These are phyloP conservation scores for Eupithecia pulchellata DNA, from an alignment of 2,888 invertebrate species.

Conservation along the genomic window DNA sequence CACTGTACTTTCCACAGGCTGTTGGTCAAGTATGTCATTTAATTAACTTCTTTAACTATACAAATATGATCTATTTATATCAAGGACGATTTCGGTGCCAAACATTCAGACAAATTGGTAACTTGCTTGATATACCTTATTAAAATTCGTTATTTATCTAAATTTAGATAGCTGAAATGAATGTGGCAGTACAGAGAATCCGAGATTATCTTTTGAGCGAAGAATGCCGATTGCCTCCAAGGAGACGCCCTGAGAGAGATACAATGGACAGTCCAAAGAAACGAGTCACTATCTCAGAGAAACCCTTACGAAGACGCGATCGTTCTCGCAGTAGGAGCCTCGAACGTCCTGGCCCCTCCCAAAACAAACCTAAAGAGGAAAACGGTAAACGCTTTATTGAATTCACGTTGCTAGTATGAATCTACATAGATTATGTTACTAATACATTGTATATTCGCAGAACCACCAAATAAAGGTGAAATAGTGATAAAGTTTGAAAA, in stretches of 20 bases:
- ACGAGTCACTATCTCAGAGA: constrained; percentile 63
- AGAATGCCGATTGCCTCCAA: constrained; percentile 66
- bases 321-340: constrained; percentile 24
- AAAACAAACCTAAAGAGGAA: constrained; percentile 49
- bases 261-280: constrained; percentile 58
- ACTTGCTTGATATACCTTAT: background rate
- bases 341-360: constrained; percentile 59
- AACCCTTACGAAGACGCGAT: constrained; percentile 26
- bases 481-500: constrained; percentile 69
- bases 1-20: constrained; percentile 88
- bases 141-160: background rate
- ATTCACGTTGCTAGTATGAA: background rate
- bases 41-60: background rate
- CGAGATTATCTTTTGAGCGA: constrained; percentile 74
- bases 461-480: constrained; percentile 51
- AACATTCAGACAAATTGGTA: background rate
- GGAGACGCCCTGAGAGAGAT: constrained; percentile 61
- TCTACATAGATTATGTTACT: background rate
- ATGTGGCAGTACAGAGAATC: constrained; percentile 76
- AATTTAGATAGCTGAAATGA: constrained; percentile 76
- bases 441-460: constrained; percentile 37
- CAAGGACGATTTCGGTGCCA: background rate
- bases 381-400: background rate
- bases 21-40: constrained; percentile 70
- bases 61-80: background rate